Evolutionary conservation across 2,797 vertebrate genomes (phyloP).

Genomic region (Chelonia mydas): DNA sequence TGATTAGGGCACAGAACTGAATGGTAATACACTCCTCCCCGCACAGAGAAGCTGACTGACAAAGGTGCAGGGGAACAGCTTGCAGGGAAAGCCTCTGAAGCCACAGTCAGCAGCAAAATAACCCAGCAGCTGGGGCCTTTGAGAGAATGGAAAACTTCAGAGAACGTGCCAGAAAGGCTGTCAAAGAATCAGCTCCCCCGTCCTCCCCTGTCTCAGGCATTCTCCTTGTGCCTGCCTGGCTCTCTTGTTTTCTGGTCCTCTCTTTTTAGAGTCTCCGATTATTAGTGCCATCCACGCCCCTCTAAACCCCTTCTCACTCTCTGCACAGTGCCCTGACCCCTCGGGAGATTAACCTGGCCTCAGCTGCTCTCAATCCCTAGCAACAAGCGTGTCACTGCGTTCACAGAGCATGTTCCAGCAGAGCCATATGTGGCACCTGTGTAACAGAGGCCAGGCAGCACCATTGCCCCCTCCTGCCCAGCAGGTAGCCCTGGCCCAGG

Average conservation of each 20-base stretch:
- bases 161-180: background rate
- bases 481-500: background rate
- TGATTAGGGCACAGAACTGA: slow-evolving; percentile 8
- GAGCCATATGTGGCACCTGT: background rate
- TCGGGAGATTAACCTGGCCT: slow-evolving; percentile 54
- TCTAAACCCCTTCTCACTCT: slow-evolving; percentile 62
- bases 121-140: background rate
- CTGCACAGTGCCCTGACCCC: background rate
- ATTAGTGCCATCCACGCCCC: background rate
- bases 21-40: background rate
- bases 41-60: background rate
- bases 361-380: slow-evolving; percentile 8
- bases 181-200: background rate
- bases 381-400: background rate
- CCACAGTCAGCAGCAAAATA: background rate
- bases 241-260: background rate
- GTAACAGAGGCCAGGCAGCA: accelerated
- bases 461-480: slow-evolving; percentile 8
- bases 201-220: background rate
- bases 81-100: background rate
- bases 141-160: background rate
- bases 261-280: background rate
- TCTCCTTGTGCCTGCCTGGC: background rate
- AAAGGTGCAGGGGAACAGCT: accelerated
- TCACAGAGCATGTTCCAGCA: background rate